Evolutionary conservation across 2,113 vertebrate genomes (phyloP).

Genomic region (Thomomys bottae): DNA sequence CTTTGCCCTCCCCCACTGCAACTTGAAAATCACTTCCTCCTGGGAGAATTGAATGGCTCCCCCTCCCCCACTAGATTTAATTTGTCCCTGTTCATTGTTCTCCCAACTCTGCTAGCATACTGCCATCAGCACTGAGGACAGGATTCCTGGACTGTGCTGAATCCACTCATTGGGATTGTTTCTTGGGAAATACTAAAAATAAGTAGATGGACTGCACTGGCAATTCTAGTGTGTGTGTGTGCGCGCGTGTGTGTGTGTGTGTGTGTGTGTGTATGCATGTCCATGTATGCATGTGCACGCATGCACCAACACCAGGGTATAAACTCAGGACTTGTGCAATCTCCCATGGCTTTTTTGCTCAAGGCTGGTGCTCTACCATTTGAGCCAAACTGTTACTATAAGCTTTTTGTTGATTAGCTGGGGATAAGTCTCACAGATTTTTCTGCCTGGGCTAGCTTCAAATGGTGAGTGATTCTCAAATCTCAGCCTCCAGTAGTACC

Average conservation of each 20-base stretch:
- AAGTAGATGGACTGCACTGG: neutral
- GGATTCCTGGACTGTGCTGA: neutral
- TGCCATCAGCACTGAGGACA: neutral
- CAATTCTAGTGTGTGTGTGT: neutral
- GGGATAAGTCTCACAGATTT: no score
- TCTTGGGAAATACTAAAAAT: conserved; percentile 19
- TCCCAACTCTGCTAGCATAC: neutral
- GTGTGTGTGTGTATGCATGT: no score
- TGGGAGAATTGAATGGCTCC: conserved; percentile 24
- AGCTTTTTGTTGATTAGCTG: no score
- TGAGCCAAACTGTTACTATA: no score
- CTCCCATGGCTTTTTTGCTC: neutral
- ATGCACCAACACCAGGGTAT: no score
- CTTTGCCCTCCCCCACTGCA: conserved; percentile 53
- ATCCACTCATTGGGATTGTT: neutral
- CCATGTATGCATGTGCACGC: neutral
- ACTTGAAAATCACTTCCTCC: conserved; percentile 65
- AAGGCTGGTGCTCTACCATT: no score
- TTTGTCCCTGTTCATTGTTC: conserved; percentile 51
- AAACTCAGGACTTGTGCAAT: neutral
- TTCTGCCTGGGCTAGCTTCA: no score
- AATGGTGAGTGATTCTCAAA: no score
- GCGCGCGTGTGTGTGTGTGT: no score
- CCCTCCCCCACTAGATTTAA: conserved; percentile 51
- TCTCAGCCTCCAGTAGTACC: no score